Evolutionary conservation across 2,113 vertebrate genomes (phyloP), one percentile per base, ranked within the genome.

Genomic region (Ammodytes marinus): DNA sequence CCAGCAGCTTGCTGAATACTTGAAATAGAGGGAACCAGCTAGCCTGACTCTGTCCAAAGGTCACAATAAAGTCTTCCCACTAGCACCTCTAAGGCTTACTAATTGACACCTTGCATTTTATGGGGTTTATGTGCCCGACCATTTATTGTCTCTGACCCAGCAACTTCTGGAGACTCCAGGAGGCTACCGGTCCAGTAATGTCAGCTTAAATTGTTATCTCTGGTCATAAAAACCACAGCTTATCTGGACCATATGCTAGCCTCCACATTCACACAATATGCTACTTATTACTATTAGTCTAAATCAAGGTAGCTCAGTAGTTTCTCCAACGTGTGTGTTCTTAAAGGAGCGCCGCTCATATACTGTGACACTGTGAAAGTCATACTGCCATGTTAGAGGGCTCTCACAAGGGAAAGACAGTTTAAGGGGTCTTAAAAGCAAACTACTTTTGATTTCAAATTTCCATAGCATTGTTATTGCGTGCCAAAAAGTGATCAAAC

Each of bases 311-410:
- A 47, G 12, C 5, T 6, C 35, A 61, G 61, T 69, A 13, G 68
- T 80, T 71, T 17, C 67, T 61, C 15, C 57, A 27, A 60, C 82
- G 27, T 76, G 52, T 83, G 58, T 8, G 69, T 77, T 27, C 5
- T 39, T 73, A 74, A 83, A 79, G 63, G 8, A 74, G 54, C 55
- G 4, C 27, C 79, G 82, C 17, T 86, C 49, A 78, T 84, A 79
- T 77, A 80, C 50, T 66, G 68, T 80, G 52, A 69, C 61, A 40
- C 69, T 57, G 65, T 71, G 74, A 86, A 88, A 84, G 80, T 64
- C 65, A 63, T 61, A 82, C 47, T 58, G 49, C 14, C 37, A 15
- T 66, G 35, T 54, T 55, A 43, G 7, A 55, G 8, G 15, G 40
- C 9, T 46, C 14, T 53, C 5, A 3, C 1, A 35, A 7, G 14